A percentile compares a stretch with the other conserved stretches of the same genome.
Conservation (phyloP, 1,140 invertebrate species). For the Eciton burchellii region DNA sequence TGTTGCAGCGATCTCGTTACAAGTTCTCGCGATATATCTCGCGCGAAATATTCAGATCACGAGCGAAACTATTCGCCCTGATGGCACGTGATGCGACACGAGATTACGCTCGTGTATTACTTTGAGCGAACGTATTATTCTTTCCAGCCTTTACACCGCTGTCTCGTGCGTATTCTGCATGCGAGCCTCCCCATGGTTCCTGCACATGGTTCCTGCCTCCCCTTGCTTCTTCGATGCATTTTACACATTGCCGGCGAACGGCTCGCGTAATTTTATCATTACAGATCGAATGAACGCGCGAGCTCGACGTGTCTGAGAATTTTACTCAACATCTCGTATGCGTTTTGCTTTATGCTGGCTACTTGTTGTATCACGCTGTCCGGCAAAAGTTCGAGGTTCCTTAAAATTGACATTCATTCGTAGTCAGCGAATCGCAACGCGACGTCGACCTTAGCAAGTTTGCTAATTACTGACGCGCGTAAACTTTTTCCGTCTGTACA, state of each 20-base stretch:
- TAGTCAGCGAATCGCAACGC: too few relatives aligned
- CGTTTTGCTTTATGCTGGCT: too few relatives aligned
- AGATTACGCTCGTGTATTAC: slow-evolving; percentile 32
- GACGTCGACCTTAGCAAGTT: too few relatives aligned
- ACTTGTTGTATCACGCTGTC: too few relatives aligned
- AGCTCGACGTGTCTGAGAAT: too few relatives aligned
- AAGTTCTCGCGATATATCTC: slow-evolving; percentile 41
- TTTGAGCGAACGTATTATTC: slow-evolving; percentile 15
- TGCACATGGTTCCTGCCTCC: too few relatives aligned
- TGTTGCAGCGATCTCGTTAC: slow-evolving; percentile 23
- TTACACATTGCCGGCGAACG: background rate
- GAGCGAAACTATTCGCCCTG: slow-evolving; percentile 44
- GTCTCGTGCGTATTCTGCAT: slow-evolving; percentile 9
- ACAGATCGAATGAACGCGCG: background rate
- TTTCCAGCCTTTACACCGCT: slow-evolving; percentile 22
- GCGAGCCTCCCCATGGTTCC: too few relatives aligned
- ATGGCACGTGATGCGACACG: slow-evolving; percentile 25
- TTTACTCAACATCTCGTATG: too few relatives aligned
- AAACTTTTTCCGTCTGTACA: background rate
- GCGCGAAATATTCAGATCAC: slow-evolving; percentile 49
- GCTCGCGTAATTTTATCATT: background rate
- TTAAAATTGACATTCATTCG: too few relatives aligned
- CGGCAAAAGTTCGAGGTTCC: too few relatives aligned
- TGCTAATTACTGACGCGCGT: background rate
- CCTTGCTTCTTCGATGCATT: background rate